Percentiles rank a stretch among this genome's conserved stretches.
phyloP scores from a whole-genome alignment of 2,888 invertebrate species.

The Apantesis nais region DNA sequence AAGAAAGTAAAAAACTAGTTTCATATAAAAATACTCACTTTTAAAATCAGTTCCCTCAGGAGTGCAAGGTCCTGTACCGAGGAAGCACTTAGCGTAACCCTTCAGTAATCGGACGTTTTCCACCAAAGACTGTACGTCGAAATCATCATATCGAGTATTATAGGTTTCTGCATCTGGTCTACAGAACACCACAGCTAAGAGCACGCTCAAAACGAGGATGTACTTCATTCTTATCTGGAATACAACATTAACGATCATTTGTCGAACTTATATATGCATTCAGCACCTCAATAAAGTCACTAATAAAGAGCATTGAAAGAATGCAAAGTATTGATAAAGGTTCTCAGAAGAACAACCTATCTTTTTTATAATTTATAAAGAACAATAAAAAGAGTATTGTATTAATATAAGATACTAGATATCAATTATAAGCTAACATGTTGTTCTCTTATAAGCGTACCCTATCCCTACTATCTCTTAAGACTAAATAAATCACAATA shows the following conservation, averaged over 20 bases:
- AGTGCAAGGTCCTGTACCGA: slow-evolving; percentile 88
- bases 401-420: neutral
- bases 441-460: neutral
- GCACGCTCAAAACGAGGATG: slow-evolving; percentile 50
- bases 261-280: neutral
- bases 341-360: neutral
- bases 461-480: too few species aligned
- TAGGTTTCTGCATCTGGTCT: slow-evolving; percentile 85
- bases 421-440: neutral
- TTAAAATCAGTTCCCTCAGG: slow-evolving; percentile 89
- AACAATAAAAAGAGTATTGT: neutral
- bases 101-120: slow-evolving; percentile 87
- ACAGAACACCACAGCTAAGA: slow-evolving; percentile 60
- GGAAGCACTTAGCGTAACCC: slow-evolving; percentile 89
- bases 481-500: too few species aligned
- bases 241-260: neutral
- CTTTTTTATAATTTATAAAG: neutral
- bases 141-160: slow-evolving; percentile 88
- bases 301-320: neutral
- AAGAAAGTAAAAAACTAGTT: neutral
- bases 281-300: neutral
- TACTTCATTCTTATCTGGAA: slow-evolving; percentile 59
- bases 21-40: slow-evolving; percentile 83
- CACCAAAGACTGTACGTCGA: slow-evolving; percentile 88
- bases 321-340: neutral